Conservation (phyloP, 2,797 vertebrate genomes). For the Parauchenoglanis ngamensis region DNA sequence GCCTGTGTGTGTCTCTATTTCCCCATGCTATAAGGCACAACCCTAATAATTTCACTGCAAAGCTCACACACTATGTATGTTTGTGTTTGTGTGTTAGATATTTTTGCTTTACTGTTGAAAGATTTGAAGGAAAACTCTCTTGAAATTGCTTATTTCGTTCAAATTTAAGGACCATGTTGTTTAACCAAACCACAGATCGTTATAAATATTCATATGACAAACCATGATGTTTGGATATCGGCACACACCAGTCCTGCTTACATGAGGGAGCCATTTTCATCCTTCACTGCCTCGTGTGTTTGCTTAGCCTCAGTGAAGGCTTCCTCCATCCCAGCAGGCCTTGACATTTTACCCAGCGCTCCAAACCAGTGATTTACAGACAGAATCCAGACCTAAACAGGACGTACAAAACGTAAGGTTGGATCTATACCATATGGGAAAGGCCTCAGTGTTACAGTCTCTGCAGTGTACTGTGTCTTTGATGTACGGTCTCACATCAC, state of each 20-base stretch:
- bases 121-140: background rate
- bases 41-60: background rate
- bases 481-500: conserved; percentile 58
- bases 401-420: conserved; percentile 58
- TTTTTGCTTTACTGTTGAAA: too few species aligned
- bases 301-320: conserved; percentile 36
- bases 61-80: background rate
- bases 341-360: conserved; percentile 42
- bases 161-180: background rate
- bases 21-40: background rate
- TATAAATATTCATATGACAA: background rate
- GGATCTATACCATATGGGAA: conserved; percentile 55
- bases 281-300: conserved; percentile 29
- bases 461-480: conserved; percentile 43
- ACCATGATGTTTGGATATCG: background rate
- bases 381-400: conserved; percentile 58
- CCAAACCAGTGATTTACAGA: conserved; percentile 59
- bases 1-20: background rate
- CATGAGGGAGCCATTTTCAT: conserved; percentile 37
- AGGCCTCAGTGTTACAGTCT: conserved; percentile 53
- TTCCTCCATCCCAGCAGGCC: conserved; percentile 25
- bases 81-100: too few species aligned
- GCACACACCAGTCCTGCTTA: background rate
- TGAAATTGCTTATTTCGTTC: background rate
- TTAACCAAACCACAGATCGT: background rate